These are phyloP conservation scores for Thysanoteuthis rhombus DNA, from an alignment of 2,888 invertebrate genomes.

Conservation along the genomic window DNA sequence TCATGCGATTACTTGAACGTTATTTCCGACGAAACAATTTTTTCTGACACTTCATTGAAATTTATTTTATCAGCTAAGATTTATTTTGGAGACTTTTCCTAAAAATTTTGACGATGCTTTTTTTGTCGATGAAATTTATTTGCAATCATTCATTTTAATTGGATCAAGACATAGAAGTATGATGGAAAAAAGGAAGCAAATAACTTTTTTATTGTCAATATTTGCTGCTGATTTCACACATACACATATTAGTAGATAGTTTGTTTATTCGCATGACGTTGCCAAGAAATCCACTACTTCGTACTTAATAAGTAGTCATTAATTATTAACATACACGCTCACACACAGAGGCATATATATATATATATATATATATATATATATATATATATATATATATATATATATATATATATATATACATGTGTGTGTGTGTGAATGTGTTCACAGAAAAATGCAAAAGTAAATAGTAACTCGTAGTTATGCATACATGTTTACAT, in stretches of 20 bases:
- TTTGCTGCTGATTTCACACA: neutral
- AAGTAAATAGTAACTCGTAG: too few relatives aligned
- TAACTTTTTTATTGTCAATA: neutral
- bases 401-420: too few relatives aligned
- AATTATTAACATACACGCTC: too few relatives aligned
- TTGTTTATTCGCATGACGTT: neutral
- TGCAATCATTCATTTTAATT: neutral
- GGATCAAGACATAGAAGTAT: neutral
- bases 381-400: too few relatives aligned
- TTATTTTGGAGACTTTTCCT: neutral
- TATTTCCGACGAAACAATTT: accelerated
- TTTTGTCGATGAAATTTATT: neutral
- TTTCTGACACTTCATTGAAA: neutral
- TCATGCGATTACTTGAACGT: too few relatives aligned
- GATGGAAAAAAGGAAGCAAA: neutral
- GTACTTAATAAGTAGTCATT: too few relatives aligned
- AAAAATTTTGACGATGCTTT: neutral
- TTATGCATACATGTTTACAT: too few relatives aligned
- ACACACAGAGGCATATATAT: too few relatives aligned
- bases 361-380: too few relatives aligned
- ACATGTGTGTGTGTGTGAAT: too few relatives aligned
- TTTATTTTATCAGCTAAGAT: neutral
- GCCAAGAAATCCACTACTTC: too few relatives aligned
- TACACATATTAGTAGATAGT: neutral
- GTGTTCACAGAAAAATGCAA: too few relatives aligned